These are phyloP conservation scores for Lutjanus erythropterus DNA, from an alignment of 2,113 vertebrate genomes.

Conservation along the genomic window DNA sequence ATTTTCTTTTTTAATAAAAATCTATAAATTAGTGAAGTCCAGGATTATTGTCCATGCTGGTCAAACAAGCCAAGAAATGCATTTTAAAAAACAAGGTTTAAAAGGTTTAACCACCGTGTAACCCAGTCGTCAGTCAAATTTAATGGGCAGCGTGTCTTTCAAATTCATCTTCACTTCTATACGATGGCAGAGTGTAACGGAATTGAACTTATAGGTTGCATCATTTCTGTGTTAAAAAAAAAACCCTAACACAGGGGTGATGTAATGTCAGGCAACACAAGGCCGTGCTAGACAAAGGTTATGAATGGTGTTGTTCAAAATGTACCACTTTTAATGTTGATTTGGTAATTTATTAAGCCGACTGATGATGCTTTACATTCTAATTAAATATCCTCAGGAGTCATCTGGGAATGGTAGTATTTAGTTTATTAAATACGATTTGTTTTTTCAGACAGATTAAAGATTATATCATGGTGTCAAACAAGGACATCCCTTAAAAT, in stretches of 20 bases:
- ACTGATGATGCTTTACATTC: not conserved
- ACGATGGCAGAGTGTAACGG: not conserved
- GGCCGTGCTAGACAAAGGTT: conserved; percentile 72
- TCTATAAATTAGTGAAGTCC: not conserved
- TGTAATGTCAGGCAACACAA: conserved; percentile 81
- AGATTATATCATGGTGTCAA: not conserved
- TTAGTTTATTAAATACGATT: not conserved
- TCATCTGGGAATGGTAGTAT: not conserved
- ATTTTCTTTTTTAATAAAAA: not conserved
- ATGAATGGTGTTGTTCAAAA: conserved; percentile 55
- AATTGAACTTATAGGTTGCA: conserved; percentile 68
- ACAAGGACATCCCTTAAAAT: not conserved
- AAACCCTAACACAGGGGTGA: conserved; percentile 69
- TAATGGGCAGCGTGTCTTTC: conserved; percentile 1
- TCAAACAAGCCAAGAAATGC: not conserved
- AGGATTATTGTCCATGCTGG: not conserved
- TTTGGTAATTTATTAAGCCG: not conserved
- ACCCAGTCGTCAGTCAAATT: not conserved
- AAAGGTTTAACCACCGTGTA: not conserved
- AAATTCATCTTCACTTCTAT: not conserved
- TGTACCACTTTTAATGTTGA: conserved; percentile 13
- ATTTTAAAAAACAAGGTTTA: not conserved
- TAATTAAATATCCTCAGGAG: not conserved
- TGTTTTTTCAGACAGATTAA: not conserved
- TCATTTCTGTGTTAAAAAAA: conserved; percentile 76